These are phyloP conservation scores for Fulmarus glacialis DNA, from an alignment of 2,113 vertebrate species.

Conservation along the genomic window DNA sequence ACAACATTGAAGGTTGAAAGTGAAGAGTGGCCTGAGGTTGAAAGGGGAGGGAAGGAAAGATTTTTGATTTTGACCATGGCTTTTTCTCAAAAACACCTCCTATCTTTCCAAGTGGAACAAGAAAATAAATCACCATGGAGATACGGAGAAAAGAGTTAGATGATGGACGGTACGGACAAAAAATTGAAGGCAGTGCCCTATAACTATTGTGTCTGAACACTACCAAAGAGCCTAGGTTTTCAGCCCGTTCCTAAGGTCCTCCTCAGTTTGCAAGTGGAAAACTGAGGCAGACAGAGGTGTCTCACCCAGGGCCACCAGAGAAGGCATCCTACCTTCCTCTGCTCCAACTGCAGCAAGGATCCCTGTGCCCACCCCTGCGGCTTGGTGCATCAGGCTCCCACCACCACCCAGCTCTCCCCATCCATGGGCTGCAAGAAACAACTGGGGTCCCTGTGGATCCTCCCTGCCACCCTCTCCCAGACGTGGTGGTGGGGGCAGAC, in stretches of 20 bases:
- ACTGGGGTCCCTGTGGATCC: accelerated
- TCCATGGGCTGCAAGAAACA: not conserved
- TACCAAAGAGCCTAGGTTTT: accelerated
- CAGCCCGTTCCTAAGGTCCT: not conserved
- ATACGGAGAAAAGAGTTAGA: not conserved
- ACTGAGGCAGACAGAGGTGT: not conserved
- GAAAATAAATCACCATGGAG: not conserved
- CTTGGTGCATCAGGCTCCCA: not conserved
- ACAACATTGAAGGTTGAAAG: not conserved
- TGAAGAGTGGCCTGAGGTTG: not conserved
- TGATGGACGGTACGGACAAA: not conserved
- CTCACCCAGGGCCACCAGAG: not conserved
- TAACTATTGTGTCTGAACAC: not conserved
- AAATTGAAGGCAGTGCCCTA: not conserved
- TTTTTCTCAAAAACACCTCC: not conserved
- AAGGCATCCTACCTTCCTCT: not conserved
- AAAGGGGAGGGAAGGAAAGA: not conserved
- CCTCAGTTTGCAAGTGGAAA: not conserved
- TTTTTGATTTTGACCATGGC: not conserved
- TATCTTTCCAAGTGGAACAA: not conserved
- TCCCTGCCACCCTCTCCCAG: not conserved
- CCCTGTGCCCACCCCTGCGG: accelerated
- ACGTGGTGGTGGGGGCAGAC: accelerated
- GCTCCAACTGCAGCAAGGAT: not conserved
- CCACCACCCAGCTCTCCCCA: not conserved